Evolutionary conservation across 1,140 invertebrate genomes (phyloP), one percentile per base, ranked within the genome.

Genomic region (Mamestra configurata): DNA sequence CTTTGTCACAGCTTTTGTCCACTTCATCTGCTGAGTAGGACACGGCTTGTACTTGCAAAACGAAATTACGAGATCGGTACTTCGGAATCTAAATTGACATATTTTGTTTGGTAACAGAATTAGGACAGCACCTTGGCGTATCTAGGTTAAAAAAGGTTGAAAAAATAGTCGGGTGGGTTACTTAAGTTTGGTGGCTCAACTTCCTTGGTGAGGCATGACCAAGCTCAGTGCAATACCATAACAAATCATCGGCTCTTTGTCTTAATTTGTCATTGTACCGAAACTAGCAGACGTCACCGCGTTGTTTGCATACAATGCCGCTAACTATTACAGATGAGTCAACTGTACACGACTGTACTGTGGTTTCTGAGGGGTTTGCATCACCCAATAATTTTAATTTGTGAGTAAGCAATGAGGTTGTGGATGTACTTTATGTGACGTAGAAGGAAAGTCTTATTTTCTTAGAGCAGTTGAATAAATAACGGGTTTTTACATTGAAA

Each of bases 221-320:
- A 76, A 76, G 73, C 37, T 61, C 15, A 64, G 49, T 53, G 64
- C 35, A 78, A 70, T 35, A 59, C 53, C 40, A 59, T 72, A 79
- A 64, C 77, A 6, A 78, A 70, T 68, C 66, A 46, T 59, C 3
- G 51, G 4, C 31, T 68, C 64, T 68, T 77, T 70, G 40, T 71
- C 71, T 79, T 76, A 78, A 71, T 76, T 77, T 20, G 27, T 66
- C 70, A 82, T 82, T 82, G 81, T 77, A 57, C 66, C 78, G 24
- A 68, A 76, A 55, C 73, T 61, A 79, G 64, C 72, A 35, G 35
- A 70, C 66, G 43, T 73, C 77, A 76, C 51, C 11, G 22, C 31
- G 37, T 37, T 18, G 64, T 85, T 82, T 81, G 79, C 83, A 85
- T 85, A 85, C 83, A 85, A 82, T 84, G 46, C 15, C 61, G 51